A percentile compares a stretch with the other conserved stretches of the same genome.
phyloP scores from a whole-genome alignment of 1,140 invertebrate genomes.

The roundworm (Caenorhabditis elegans) region DNA sequence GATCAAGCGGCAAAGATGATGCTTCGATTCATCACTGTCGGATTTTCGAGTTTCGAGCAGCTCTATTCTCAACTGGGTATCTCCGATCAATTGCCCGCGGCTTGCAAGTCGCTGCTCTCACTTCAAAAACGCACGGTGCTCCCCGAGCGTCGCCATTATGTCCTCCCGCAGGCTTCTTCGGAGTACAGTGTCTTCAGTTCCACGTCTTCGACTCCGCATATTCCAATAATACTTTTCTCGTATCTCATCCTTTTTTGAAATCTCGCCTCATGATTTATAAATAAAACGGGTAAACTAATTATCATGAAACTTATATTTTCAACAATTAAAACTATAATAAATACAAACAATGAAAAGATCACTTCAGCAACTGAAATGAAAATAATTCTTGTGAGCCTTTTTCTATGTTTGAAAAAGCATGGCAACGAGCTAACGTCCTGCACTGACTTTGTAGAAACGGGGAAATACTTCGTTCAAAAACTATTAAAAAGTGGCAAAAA shows the following conservation, averaged over 20 bases:
- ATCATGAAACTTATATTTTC: too few species aligned
- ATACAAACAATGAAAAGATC: constrained; percentile 19
- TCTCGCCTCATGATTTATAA: too few species aligned
- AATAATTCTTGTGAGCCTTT: constrained; percentile 56
- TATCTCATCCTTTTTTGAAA: background rate
- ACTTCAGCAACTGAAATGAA: constrained; percentile 49
- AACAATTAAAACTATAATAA: too few species aligned
- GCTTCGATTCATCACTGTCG: constrained; percentile 51
- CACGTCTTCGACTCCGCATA: background rate
- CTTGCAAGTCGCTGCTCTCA: constrained; percentile 44
- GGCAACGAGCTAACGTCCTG: constrained; percentile 60
- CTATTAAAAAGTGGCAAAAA: too few species aligned
- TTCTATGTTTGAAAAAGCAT: constrained; percentile 60
- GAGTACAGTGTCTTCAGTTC: background rate
- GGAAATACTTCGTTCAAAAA: constrained; percentile 58
- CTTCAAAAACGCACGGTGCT: background rate
- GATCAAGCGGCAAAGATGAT: constrained; percentile 47
- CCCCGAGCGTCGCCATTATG: background rate
- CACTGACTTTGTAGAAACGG: constrained; percentile 60
- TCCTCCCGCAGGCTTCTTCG: background rate
- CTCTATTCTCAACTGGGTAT: constrained; percentile 48
- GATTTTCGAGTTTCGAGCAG: constrained; percentile 49
- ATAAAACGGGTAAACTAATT: too few species aligned
- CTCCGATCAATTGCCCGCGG: constrained; percentile 47
- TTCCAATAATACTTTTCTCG: background rate